phyloP scores from a whole-genome alignment of 2,113 vertebrate genomes.

The Papio anubis region DNA sequence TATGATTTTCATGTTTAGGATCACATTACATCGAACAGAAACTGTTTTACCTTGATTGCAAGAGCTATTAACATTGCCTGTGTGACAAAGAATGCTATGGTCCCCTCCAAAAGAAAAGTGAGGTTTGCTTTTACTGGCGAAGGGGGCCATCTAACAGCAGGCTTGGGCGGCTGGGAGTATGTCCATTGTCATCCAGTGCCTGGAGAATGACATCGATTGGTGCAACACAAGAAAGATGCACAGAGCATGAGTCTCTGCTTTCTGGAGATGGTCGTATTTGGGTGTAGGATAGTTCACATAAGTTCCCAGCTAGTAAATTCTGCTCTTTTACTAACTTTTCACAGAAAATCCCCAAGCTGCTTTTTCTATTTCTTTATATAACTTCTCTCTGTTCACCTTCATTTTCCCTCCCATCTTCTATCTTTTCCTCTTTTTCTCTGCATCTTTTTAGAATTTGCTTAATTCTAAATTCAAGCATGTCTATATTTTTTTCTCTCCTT shows the following conservation, averaged over 20 bases:
- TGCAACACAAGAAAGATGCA: neutral
- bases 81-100: neutral
- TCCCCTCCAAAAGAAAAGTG: neutral
- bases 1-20: neutral
- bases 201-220: neutral
- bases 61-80: neutral
- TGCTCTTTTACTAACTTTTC: neutral
- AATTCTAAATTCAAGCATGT: neutral
- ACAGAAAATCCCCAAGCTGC: neutral
- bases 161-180: neutral
- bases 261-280: neutral
- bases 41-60: neutral
- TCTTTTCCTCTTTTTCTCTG: neutral
- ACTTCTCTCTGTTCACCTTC: neutral
- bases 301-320: neutral
- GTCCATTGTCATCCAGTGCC: too few relatives aligned
- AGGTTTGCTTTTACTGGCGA: neutral
- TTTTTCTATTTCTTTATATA: neutral
- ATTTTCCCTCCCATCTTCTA: neutral
- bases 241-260: accelerated
- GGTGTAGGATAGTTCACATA: neutral
- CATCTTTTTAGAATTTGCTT: neutral
- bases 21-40: neutral
- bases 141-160: too few relatives aligned
- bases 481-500: neutral